phyloP scores from a whole-genome alignment of 1,140 invertebrate species.

The Achatina immaculata region DNA sequence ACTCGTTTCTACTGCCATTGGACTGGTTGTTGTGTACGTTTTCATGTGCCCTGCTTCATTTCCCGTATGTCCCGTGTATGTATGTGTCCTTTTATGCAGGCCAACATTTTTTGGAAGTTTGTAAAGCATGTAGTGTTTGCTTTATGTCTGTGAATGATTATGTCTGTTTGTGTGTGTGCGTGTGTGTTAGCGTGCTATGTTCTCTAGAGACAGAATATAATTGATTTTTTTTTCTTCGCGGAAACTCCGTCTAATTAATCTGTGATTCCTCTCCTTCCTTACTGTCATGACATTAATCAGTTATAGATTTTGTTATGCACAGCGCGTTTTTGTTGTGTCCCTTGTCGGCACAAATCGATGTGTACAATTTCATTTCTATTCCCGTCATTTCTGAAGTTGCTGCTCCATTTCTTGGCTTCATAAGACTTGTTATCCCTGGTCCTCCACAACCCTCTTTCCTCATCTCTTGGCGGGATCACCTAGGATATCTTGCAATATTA shows the following conservation, averaged over 20 bases:
- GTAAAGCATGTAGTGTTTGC: no score
- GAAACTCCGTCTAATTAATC: not conserved
- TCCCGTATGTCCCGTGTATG: no score
- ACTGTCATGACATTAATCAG: not conserved
- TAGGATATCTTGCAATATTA: conserved; percentile 15
- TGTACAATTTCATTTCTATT: not conserved
- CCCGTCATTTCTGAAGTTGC: not conserved
- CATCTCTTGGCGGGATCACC: not conserved
- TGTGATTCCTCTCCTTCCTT: not conserved
- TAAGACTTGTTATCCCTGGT: not conserved
- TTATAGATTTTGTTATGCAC: conserved; percentile 6
- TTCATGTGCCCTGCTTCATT: no score
- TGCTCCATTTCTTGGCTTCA: no score
- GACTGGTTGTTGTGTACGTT: no score
- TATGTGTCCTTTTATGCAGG: no score
- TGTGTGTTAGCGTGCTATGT: not conserved
- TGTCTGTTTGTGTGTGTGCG: not conserved
- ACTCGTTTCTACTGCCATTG: no score
- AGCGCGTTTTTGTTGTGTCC: not conserved
- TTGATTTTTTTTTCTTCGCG: not conserved
- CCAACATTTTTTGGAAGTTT: no score
- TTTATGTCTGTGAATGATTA: no score
- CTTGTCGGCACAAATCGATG: not conserved
- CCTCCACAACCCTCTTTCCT: not conserved
- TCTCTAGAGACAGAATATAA: no score